These are phyloP conservation scores for Peromyscus melanophrys DNA, from an alignment of 2,797 vertebrate genomes.

Conservation along the genomic window DNA sequence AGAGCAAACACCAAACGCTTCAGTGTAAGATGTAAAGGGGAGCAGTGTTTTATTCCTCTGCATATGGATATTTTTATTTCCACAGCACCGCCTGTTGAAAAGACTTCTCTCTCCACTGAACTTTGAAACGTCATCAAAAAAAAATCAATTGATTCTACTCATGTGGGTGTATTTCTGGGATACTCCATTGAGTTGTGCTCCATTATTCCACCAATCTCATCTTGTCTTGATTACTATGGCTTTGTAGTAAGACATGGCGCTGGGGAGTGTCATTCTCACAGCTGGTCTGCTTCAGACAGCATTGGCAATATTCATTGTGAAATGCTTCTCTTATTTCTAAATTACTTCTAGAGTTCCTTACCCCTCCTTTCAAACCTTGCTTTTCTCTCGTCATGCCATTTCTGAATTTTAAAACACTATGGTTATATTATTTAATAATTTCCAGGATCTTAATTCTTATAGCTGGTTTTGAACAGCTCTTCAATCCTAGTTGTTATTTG, in stretches of 20 bases:
- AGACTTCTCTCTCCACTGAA: background rate
- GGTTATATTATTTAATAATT: constrained; percentile 14
- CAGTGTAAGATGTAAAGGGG: background rate
- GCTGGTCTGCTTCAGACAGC: background rate
- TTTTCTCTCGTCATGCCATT: constrained; percentile 41
- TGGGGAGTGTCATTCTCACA: background rate
- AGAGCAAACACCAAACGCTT: background rate
- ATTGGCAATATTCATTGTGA: constrained; percentile 49
- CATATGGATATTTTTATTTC: background rate
- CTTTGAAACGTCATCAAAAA: background rate
- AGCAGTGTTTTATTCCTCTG: background rate
- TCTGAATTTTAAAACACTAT: constrained; percentile 53
- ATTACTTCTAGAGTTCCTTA: constrained; percentile 38
- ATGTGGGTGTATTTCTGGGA: background rate
- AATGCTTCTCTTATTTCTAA: constrained; percentile 50
- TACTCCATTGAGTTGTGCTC: background rate
- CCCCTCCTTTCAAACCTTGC: constrained; percentile 37
- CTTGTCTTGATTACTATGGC: constrained; percentile 25
- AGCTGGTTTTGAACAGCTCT: constrained; percentile 25
- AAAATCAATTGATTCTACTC: constrained; percentile 13
- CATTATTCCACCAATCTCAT: background rate
- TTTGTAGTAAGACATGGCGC: constrained; percentile 26
- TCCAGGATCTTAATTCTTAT: constrained; percentile 12
- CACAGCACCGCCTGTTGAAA: constrained; percentile 44
- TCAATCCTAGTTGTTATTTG: background rate